phyloP scores from a whole-genome alignment of 2,113 vertebrate species.

The Cephalopholis sonnerati region DNA sequence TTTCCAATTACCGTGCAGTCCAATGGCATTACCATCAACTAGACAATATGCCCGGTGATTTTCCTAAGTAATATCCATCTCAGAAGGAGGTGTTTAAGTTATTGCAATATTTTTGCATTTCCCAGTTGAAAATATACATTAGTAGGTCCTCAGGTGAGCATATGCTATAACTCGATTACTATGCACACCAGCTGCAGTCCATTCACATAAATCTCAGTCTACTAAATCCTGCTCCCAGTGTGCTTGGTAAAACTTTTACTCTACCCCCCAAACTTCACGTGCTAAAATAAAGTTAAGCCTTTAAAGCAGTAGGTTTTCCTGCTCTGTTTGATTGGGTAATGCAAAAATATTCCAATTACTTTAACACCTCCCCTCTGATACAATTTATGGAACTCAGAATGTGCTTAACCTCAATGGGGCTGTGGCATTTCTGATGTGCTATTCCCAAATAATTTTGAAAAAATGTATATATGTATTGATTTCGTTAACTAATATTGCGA shows the following conservation, averaged over 20 bases:
- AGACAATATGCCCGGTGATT: neutral
- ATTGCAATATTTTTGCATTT: slow-evolving; percentile 24
- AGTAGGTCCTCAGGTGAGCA: neutral
- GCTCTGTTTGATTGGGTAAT: neutral
- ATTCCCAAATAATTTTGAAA: neutral
- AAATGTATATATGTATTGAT: too few relatives aligned
- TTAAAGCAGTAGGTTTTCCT: neutral
- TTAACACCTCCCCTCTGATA: too few relatives aligned
- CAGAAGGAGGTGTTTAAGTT: neutral
- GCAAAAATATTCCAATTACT: too few relatives aligned
- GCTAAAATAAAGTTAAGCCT: slow-evolving; percentile 5
- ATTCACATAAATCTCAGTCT: slow-evolving; percentile 21
- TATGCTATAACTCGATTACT: slow-evolving; percentile 1
- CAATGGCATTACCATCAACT: slow-evolving; percentile 1
- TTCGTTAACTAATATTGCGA: too few relatives aligned
- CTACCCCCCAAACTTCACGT: neutral
- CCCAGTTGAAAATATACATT: neutral
- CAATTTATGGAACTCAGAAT: neutral
- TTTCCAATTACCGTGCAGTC: slow-evolving; percentile 19
- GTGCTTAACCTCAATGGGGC: neutral
- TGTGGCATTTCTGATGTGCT: neutral
- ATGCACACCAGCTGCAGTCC: neutral
- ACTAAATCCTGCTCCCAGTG: neutral
- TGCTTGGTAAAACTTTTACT: slow-evolving; percentile 2
- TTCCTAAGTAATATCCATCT: slow-evolving; percentile 16